Evolutionary conservation across 2,113 vertebrate species (phyloP).

Genomic region (Triplophysa dalaica): DNA sequence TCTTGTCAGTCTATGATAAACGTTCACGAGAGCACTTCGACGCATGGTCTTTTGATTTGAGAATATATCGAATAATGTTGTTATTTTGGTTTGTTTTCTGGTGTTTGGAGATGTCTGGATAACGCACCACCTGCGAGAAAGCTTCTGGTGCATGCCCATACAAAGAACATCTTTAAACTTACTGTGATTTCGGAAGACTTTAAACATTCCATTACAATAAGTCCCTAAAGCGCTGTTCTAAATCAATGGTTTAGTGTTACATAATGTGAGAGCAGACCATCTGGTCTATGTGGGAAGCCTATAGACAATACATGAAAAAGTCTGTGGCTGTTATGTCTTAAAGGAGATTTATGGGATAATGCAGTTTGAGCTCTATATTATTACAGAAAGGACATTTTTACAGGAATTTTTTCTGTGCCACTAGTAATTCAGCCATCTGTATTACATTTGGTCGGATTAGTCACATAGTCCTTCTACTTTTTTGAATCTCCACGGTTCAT

Average conservation of each 20-base stretch:
- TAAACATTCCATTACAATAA: conserved; percentile 30
- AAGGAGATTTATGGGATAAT: neutral
- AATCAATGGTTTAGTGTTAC: conserved; percentile 39
- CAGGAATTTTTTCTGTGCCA: too few species aligned
- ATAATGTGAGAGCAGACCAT: conserved; percentile 26
- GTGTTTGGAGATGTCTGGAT: conserved; percentile 19
- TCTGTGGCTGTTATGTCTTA: neutral
- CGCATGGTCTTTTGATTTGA: too few species aligned
- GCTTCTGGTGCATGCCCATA: conserved; percentile 13
- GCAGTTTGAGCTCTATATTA: neutral
- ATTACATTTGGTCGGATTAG: too few species aligned
- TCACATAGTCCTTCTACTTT: neutral
- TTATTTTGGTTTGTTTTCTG: too few species aligned
- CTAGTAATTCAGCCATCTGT: too few species aligned
- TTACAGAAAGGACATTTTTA: too few species aligned
- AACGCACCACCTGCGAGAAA: conserved; percentile 17
- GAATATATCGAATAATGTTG: too few species aligned
- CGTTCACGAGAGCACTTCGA: too few species aligned
- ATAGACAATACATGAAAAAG: conserved; percentile 7
- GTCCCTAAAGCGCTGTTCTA: conserved; percentile 26
- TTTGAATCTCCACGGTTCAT: too few species aligned
- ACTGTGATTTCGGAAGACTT: conserved; percentile 20
- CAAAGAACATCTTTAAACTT: conserved; percentile 27
- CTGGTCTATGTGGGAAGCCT: conserved; percentile 26
- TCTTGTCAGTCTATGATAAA: too few species aligned